Evolutionary conservation across 2,888 invertebrate species (phyloP).

Genomic region (Cotesia congregata): DNA sequence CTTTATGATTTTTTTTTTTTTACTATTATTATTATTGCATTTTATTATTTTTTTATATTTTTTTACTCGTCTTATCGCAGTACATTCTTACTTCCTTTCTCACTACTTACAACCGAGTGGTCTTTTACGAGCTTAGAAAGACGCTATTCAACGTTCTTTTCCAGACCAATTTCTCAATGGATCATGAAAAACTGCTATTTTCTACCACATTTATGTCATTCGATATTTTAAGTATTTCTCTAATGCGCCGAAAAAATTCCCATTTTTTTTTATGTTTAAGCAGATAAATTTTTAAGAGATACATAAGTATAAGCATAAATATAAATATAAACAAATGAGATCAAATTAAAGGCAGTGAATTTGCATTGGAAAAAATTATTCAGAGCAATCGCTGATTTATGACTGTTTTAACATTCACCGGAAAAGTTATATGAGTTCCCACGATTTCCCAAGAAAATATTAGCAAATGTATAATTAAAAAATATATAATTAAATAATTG

Average conservation of each 20-base stretch:
- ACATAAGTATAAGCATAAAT: background rate
- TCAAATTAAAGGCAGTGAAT: background rate
- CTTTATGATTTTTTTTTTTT: background rate
- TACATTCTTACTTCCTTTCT: constrained; percentile 16
- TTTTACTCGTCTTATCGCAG: background rate
- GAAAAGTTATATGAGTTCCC: constrained; percentile 16
- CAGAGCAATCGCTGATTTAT: background rate
- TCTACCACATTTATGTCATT: background rate
- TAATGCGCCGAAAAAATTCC: background rate
- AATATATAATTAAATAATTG: constrained; percentile 6
- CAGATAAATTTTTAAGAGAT: too few species aligned
- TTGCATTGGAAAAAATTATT: background rate
- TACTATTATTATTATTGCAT: background rate
- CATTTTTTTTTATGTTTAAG: background rate
- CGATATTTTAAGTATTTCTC: background rate
- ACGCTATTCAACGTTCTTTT: constrained; percentile 4
- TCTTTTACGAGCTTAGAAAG: constrained; percentile 27
- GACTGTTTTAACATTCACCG: constrained; percentile 22
- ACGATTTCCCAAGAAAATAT: constrained; percentile 8
- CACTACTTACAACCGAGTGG: constrained; percentile 23
- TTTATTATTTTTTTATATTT: constrained; percentile 7
- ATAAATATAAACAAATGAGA: background rate
- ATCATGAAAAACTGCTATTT: background rate
- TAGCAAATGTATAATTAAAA: background rate
- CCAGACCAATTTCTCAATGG: constrained; percentile 14